Percentiles rank a stretch among this genome's conserved stretches.
Conservation (phyloP, 2,797 vertebrate genomes). For the Karalla daura region DNA sequence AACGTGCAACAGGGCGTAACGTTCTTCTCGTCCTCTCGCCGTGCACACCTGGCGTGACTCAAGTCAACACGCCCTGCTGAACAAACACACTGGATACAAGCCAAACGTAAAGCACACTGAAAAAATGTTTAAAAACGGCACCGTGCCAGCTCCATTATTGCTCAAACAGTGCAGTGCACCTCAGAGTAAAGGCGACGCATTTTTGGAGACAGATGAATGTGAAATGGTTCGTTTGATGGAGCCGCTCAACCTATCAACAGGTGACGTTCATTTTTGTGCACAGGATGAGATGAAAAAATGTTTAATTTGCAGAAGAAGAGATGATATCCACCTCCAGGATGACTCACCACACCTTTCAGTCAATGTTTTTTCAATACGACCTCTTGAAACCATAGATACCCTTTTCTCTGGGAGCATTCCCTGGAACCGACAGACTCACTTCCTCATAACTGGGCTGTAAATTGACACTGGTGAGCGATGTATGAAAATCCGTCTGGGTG, state of each 20-base stretch:
- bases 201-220: too few species aligned
- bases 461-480: neutral
- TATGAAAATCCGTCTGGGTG: too few species aligned
- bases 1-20: neutral
- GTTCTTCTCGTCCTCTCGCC: neutral
- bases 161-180: too few species aligned
- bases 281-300: too few species aligned
- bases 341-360: neutral
- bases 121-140: neutral
- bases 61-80: constrained; percentile 23
- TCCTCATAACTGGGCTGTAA: neutral
- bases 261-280: too few species aligned
- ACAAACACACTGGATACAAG: constrained; percentile 49
- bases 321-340: too few species aligned
- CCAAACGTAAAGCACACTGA: too few species aligned
- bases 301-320: too few species aligned
- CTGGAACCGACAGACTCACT: neutral
- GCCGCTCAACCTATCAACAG: too few species aligned
- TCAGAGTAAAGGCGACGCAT: too few species aligned
- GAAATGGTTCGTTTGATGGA: too few species aligned
- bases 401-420: neutral
- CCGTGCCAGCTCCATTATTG: too few species aligned
- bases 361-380: constrained; percentile 4
- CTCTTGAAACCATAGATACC: neutral
- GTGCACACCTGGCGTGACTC: neutral